Conservation (phyloP, 35 echinoderm and acorn worm genomes). For the Ophioderma brevispina region DNA sequence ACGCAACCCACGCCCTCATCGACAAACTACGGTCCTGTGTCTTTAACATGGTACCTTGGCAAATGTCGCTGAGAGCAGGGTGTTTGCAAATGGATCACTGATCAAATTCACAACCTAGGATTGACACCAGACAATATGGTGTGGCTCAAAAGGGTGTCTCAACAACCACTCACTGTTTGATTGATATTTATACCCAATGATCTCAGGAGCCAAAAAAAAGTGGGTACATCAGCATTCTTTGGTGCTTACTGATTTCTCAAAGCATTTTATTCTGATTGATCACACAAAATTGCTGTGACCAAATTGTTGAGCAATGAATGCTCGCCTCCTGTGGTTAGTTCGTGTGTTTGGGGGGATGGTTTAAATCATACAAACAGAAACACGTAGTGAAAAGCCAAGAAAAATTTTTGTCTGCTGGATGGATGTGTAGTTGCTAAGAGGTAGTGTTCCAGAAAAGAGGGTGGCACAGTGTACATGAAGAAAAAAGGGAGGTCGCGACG, state of each 20-base stretch:
- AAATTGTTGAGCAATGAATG: constrained; percentile 12
- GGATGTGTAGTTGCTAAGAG: no score
- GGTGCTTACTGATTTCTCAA: constrained; percentile 46
- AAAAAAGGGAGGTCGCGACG: no score
- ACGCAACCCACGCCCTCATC: background rate
- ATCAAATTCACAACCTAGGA: constrained; percentile 7
- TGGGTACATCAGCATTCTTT: background rate
- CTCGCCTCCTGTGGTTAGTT: no score
- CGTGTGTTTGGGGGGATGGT: no score
- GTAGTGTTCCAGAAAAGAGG: no score
- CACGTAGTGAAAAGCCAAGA: no score
- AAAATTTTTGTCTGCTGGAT: no score
- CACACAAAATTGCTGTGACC: constrained; percentile 3
- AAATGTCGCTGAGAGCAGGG: constrained; percentile 32
- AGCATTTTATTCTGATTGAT: background rate
- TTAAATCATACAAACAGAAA: no score
- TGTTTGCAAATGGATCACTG: constrained; percentile 11
- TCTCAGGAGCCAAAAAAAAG: background rate
- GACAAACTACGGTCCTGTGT: constrained; percentile 40
- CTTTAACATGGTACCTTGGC: constrained; percentile 22
- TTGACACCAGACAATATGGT: constrained; percentile 37
- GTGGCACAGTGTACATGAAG: no score
- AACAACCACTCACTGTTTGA: constrained; percentile 42
- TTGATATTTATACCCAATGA: constrained; percentile 19
- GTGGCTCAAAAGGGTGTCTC: constrained; percentile 23